phyloP scores from a whole-genome alignment of 2,888 invertebrate genomes.

The Nomada fabriciana region DNA sequence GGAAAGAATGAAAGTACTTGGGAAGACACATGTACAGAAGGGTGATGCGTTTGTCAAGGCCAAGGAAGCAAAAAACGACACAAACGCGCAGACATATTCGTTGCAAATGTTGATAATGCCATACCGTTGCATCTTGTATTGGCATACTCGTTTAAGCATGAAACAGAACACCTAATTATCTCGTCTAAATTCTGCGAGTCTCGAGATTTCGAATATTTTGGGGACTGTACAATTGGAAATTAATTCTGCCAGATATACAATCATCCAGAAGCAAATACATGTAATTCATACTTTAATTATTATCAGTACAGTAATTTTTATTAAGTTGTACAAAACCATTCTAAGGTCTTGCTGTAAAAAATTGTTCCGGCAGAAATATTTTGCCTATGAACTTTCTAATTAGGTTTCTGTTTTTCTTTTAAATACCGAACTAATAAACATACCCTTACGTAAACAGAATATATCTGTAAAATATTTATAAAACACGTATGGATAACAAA shows the following conservation, averaged over 20 bases:
- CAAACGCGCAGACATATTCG: conserved; percentile 26
- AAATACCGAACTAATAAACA: background rate
- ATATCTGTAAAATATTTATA: background rate
- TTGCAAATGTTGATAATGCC: background rate
- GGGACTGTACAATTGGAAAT: too few species aligned
- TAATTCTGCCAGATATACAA: background rate
- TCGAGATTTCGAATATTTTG: background rate
- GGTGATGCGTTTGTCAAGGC: conserved; percentile 57
- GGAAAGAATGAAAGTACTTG: conserved; percentile 31
- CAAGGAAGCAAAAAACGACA: conserved; percentile 48
- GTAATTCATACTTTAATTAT: too few species aligned
- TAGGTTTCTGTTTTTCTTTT: conserved; percentile 5
- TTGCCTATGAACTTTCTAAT: background rate
- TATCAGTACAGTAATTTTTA: background rate
- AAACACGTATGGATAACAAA: too few species aligned
- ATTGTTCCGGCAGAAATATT: too few species aligned
- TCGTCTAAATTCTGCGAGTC: background rate
- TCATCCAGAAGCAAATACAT: background rate
- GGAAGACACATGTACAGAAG: conserved; percentile 38
- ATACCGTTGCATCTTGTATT: background rate
- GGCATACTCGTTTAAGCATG: background rate
- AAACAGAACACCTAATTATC: conserved; percentile 17
- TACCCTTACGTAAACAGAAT: background rate
- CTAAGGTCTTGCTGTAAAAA: too few species aligned
- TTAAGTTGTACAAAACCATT: too few species aligned